Evolutionary conservation across 92 coral and sea anemone species (phyloP).

Genomic region (Paragorgia papillata): DNA sequence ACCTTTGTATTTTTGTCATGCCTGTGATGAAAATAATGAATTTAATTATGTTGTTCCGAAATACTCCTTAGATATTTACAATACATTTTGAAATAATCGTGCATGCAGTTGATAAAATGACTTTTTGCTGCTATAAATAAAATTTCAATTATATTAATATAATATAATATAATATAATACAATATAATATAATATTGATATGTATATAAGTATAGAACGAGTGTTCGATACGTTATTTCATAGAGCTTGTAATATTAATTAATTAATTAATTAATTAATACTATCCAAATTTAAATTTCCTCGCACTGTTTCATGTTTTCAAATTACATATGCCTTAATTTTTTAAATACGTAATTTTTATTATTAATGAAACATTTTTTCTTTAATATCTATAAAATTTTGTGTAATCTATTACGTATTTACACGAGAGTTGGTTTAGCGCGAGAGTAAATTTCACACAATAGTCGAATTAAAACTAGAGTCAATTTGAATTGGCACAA

Average conservation of each 20-base stretch:
- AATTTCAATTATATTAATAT: not conserved
- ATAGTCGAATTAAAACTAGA: not conserved
- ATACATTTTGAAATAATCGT: not conserved
- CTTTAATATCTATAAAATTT: not conserved
- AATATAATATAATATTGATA: not conserved
- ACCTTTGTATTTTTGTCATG: not conserved
- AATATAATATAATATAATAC: too few relatives aligned
- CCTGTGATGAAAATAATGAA: slow-evolving; percentile 2
- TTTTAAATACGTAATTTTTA: too few relatives aligned
- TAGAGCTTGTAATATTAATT: too few relatives aligned
- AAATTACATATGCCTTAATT: too few relatives aligned
- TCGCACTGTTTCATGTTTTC: too few relatives aligned
- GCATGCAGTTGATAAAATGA: not conserved
- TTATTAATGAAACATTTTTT: not conserved
- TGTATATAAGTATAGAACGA: too few relatives aligned
- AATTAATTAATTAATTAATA: too few relatives aligned
- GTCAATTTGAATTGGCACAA: not conserved
- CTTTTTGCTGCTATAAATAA: not conserved
- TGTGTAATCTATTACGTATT: too few relatives aligned
- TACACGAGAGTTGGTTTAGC: not conserved
- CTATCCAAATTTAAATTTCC: too few relatives aligned
- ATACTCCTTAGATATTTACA: not conserved
- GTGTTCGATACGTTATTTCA: too few relatives aligned
- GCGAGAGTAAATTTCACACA: not conserved
- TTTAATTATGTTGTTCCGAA: not conserved